These are phyloP conservation scores for Caenorhabditis becei DNA, from an alignment of 2,888 invertebrate species.

Conservation along the genomic window DNA sequence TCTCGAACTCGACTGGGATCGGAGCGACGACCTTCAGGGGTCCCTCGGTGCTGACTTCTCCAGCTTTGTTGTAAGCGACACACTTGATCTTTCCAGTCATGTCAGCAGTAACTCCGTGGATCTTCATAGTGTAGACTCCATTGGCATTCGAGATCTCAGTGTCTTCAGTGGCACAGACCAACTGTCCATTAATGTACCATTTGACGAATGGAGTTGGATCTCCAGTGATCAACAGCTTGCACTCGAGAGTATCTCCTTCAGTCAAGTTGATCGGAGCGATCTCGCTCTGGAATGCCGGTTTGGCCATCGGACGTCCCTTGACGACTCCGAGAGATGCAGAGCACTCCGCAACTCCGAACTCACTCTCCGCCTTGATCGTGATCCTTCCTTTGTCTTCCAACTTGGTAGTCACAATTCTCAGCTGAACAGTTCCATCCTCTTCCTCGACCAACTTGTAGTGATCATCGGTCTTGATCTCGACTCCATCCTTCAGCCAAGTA, in stretches of 20 bases:
- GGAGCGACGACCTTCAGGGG: slow-evolving; percentile 80
- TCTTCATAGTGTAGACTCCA: slow-evolving; percentile 82
- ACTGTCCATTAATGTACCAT: slow-evolving; percentile 85
- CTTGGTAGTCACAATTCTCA: slow-evolving; percentile 79
- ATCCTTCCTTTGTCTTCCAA: slow-evolving; percentile 78
- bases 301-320: slow-evolving; percentile 73
- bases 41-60: slow-evolving; percentile 82
- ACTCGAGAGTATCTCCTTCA: slow-evolving; percentile 90
- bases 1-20: slow-evolving; percentile 82
- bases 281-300: slow-evolving; percentile 81
- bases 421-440: slow-evolving; percentile 74
- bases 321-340: slow-evolving; percentile 78
- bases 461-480: slow-evolving; percentile 70
- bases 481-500: slow-evolving; percentile 92
- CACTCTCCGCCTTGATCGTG: slow-evolving; percentile 78
- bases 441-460: slow-evolving; percentile 69
- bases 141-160: slow-evolving; percentile 79
- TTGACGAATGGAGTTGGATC: slow-evolving; percentile 90
- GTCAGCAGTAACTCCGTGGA: slow-evolving; percentile 83
- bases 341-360: slow-evolving; percentile 78
- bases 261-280: slow-evolving; percentile 86
- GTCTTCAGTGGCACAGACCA: slow-evolving; percentile 81
- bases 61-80: slow-evolving; percentile 83
- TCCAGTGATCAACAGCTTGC: slow-evolving; percentile 91
- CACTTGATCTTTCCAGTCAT: slow-evolving; percentile 84